phyloP scores from a whole-genome alignment of 2,888 invertebrate species.

The Bellardia pandia region DNA sequence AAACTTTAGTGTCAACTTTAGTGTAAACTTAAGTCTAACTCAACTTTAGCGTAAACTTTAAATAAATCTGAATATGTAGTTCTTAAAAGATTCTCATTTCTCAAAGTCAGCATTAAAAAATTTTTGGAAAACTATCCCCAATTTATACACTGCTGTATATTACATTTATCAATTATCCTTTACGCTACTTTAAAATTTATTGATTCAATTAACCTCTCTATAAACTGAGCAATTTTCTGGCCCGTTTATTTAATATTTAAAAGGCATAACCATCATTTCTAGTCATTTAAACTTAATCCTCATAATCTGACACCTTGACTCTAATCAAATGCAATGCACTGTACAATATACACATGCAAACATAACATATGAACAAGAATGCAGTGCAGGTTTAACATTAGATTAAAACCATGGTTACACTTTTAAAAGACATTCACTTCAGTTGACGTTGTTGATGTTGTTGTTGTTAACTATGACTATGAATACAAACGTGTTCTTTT shows the following conservation, averaged over 20 bases:
- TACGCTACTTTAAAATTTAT: background rate
- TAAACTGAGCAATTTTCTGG: background rate
- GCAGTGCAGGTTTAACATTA: slow-evolving; percentile 46
- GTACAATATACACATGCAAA: background rate
- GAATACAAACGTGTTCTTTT: slow-evolving; percentile 67
- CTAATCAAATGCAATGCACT: slow-evolving; percentile 47
- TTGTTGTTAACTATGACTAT: background rate
- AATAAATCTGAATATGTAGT: too few relatives aligned
- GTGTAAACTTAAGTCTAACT: too few relatives aligned
- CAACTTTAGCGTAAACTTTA: too few relatives aligned
- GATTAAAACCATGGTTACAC: slow-evolving; percentile 67
- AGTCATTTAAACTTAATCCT: slow-evolving; percentile 55
- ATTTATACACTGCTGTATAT: too few relatives aligned
- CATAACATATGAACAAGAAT: background rate
- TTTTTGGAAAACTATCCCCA: too few relatives aligned
- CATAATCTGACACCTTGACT: slow-evolving; percentile 54
- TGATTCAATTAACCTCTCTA: slow-evolving; percentile 18
- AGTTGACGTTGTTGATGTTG: slow-evolving; percentile 47
- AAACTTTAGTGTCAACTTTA: too few relatives aligned
- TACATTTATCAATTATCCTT: too few relatives aligned
- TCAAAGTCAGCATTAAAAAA: too few relatives aligned
- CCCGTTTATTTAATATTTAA: background rate
- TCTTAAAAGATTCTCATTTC: too few relatives aligned
- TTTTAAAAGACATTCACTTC: slow-evolving; percentile 60
- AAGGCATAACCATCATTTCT: slow-evolving; percentile 31